Conservation (phyloP, 2,797 vertebrate species). For the Leptatherina wallacei region DNA sequence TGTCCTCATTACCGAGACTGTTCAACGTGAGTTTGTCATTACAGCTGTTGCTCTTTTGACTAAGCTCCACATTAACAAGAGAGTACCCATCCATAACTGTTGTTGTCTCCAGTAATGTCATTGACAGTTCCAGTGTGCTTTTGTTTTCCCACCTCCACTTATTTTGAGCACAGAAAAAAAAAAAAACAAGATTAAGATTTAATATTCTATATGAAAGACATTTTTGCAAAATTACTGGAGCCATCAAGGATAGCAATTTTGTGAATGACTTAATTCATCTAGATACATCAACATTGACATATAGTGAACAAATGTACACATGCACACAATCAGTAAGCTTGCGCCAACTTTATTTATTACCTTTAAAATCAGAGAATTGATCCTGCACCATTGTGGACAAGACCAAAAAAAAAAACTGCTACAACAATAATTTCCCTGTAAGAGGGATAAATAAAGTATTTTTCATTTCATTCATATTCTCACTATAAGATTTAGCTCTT, state of each 20-base stretch:
- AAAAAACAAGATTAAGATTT: too few species aligned
- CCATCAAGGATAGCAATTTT: neutral
- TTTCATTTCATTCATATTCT: too few species aligned
- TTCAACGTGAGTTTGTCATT: slow-evolving; percentile 84
- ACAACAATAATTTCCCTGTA: too few species aligned
- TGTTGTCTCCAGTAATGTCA: neutral
- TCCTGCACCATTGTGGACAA: neutral
- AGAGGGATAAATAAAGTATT: too few species aligned
- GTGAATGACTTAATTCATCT: neutral
- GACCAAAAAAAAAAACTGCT: too few species aligned
- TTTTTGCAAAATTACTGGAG: too few species aligned
- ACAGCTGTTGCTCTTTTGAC: neutral
- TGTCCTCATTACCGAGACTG: slow-evolving; percentile 86
- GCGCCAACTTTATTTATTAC: neutral
- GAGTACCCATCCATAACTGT: neutral
- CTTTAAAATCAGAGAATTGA: neutral
- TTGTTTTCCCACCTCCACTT: too few species aligned
- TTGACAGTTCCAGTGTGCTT: too few species aligned
- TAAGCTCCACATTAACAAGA: neutral
- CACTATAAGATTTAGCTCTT: neutral
- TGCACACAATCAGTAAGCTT: slow-evolving; percentile 1
- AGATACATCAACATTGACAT: too few species aligned
- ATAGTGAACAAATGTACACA: neutral
- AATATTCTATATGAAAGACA: too few species aligned
- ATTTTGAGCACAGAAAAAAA: too few species aligned